Conservation (phyloP, 2,888 invertebrate species). For the Micropterix aruncella region DNA sequence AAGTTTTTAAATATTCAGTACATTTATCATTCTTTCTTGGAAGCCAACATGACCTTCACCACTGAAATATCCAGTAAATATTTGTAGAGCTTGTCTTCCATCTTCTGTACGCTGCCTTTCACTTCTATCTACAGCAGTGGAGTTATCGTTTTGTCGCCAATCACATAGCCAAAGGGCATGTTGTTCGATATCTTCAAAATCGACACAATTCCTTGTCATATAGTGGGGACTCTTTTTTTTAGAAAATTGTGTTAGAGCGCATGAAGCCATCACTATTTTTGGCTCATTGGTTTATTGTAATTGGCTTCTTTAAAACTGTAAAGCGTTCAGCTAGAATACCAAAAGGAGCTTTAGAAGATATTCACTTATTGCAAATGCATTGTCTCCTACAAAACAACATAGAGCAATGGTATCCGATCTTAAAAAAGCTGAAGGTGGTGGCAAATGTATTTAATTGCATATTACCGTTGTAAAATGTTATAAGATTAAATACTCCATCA, state of each 20-base stretch:
- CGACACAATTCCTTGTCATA: neutral
- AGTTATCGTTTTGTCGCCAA: slow-evolving; percentile 10
- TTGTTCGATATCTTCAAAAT: neutral
- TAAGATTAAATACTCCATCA: slow-evolving; percentile 10
- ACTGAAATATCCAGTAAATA: slow-evolving; percentile 7
- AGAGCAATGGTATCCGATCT: slow-evolving; percentile 5
- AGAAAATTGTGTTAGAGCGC: neutral
- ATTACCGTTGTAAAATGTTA: slow-evolving; percentile 6
- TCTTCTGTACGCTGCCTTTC: slow-evolving; percentile 6
- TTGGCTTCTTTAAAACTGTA: slow-evolving; percentile 6
- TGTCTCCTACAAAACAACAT: slow-evolving; percentile 10
- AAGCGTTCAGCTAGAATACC: slow-evolving; percentile 8
- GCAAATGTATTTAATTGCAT: slow-evolving; percentile 5
- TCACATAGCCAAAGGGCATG: slow-evolving; percentile 1
- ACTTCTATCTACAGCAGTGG: slow-evolving; percentile 7
- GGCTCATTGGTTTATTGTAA: slow-evolving; percentile 3
- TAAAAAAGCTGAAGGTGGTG: slow-evolving; percentile 3
- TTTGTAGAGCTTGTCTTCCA: slow-evolving; percentile 6
- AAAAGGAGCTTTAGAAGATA: slow-evolving; percentile 8
- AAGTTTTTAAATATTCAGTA: neutral
- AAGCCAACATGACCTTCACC: slow-evolving; percentile 6
- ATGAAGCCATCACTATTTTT: neutral
- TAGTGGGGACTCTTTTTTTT: neutral
- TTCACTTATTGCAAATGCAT: slow-evolving; percentile 8
- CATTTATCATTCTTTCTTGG: slow-evolving; percentile 7